Base-by-base conservation (phyloP, 1,140 invertebrate species). In the Sogatella furcifera region DNA sequence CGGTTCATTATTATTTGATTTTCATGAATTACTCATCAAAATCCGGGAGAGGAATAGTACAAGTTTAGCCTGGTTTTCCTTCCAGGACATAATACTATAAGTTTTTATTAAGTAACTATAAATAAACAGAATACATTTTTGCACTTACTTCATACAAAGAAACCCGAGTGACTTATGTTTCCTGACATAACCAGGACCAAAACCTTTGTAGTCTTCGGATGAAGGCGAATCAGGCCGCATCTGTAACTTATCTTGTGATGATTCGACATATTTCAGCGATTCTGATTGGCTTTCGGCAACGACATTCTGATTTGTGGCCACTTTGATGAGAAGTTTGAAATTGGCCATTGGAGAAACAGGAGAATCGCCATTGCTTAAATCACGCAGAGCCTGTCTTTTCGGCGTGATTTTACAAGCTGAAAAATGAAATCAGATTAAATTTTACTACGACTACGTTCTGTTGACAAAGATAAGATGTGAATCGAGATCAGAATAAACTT, bases 131-230 rank as follows among this genome's bases (percentile, higher is more conserved):
- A 28, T 28, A n/a, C n/a, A n/a, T n/a, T n/a, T n/a, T 28, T 6
- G 24, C 49, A 56, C 69, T 70, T 72, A 81, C 80, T 78, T 79
- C 65, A 80, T 77, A 70, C 80, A 81, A 62, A 81, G 67, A 64
- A 80, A 76, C 68, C 78, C 76, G 5, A 81, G 67, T 24, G 80
- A 81, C 63, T 80, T 79, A 64, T 80, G 77, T 67, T 79, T 80
- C 54, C 80, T 71, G 52, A 78, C 31, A 55, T 55, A 55, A 31
- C 31, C 31, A 34, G 28, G 38, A 34, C 10, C 22, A 11, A 9
- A 55, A 24, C 15, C 17, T 38, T 54, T 54, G 15, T 31, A 38
- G 28, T 31, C 22, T 31, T 31, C 22, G 8, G 31, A 28, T 53
- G 9, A 53, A 22, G 22, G 52, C 14, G 22, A 53, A 10, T 17